Evolutionary conservation across 2,888 invertebrate species (phyloP).

Genomic region (Acanthosepion lycidas): DNA sequence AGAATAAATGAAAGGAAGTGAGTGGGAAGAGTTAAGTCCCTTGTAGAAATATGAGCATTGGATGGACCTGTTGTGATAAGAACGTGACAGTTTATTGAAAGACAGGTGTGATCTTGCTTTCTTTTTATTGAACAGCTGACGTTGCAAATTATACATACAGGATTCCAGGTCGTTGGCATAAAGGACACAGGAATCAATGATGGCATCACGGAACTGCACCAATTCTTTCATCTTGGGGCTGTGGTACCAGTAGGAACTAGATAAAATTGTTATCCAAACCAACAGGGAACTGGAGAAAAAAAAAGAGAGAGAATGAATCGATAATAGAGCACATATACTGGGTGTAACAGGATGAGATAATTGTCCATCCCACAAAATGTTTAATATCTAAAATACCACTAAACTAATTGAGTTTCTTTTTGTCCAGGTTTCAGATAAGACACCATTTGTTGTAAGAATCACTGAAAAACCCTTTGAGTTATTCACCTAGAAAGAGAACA

Average conservation of each 20-base stretch:
- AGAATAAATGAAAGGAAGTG: background rate
- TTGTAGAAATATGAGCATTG: background rate
- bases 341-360: too few relatives aligned
- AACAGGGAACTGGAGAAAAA: background rate
- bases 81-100: background rate
- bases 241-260: constrained; percentile 40
- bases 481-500: too few relatives aligned
- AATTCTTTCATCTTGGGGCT: constrained; percentile 43
- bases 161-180: background rate
- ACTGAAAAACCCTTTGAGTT: too few relatives aligned
- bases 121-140: background rate
- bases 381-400: too few relatives aligned
- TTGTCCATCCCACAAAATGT: too few relatives aligned
- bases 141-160: constrained; percentile 22
- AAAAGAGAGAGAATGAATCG: too few relatives aligned
- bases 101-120: background rate
- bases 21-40: background rate
- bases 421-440: too few relatives aligned
- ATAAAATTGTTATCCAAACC: constrained; percentile 6
- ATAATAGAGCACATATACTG: too few relatives aligned
- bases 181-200: background rate
- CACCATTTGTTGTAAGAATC: too few relatives aligned
- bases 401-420: too few relatives aligned
- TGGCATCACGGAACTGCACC: constrained; percentile 11
- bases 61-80: background rate